Evolutionary conservation across 2,113 vertebrate genomes (phyloP), one percentile per base, ranked within the genome.

Genomic region (Myodes glareolus): DNA sequence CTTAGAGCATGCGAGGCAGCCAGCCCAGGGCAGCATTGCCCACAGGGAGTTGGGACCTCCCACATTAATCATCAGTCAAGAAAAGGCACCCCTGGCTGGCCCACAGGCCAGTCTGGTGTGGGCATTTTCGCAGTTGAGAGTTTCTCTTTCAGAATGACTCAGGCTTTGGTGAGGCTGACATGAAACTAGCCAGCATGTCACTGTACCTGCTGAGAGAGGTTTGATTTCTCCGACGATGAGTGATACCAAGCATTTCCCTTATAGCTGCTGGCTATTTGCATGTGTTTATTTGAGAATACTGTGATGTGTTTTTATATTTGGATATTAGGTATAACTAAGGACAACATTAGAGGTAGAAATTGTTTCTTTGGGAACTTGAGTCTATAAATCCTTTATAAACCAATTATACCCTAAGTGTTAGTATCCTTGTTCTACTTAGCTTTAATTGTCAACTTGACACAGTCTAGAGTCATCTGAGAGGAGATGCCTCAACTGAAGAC

Each of bases 351-450:
- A 94, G 75, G 50, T 75, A 90, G 68, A 94, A 78, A 67, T 67
- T 95, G 63, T 61, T 50, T 92, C 19, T 91, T 84, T 92, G 65
- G 82, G 39, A 78, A 94, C 87, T 72, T 90, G 52, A 76, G 55
- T n/a, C 52, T 81, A 94, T 7, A 89, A 88, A 31, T 84, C 39
- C 58, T 63, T 63, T 63, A 42, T 84, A 42, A 63, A 31, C 42
- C 58, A 84, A 19, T 42, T 84, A 63, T 63, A 63, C 29, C 12
- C 61, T 21, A 68, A 61, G 27, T 25, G 55, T 73, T 76, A 58
- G 31, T 80, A 58, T 80, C 70, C 29, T 93, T 47, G 82, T 47
- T 9, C 63, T 67, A 14, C 3, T 13, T 67, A 86, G 42, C 29
- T 67, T 86, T 67, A 42, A 42, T 29, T 86, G 82, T 47, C 61